Base-by-base conservation (phyloP, 2,888 invertebrate species). In the Aphrophora alni region DNA sequence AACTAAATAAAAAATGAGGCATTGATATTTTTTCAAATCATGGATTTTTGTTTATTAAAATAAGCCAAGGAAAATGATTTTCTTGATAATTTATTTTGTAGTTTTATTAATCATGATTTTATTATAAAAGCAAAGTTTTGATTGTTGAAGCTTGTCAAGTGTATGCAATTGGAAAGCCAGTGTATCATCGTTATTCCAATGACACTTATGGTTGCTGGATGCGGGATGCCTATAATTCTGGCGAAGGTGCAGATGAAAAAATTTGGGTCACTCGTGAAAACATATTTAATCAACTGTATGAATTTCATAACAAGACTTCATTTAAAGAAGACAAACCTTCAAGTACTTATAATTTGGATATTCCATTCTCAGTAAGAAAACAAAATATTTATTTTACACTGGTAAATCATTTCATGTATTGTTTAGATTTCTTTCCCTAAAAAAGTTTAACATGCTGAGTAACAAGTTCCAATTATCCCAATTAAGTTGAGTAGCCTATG, bases 151-250 rank as follows among this genome's bases (percentile, higher is more conserved):
- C 95, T 88, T 97, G 97, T 86, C 92, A 95, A 82, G 90, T 98
- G 17, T 96, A 96, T 86, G 96, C 95, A 0, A 95, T 98, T 74
- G 98, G 98, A 0, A 98, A 97, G 86, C 97, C 98, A 0, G 95
- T 98, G 0, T 97, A 95, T 87, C 94, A 96, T 87, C 93, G 95
- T 38, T 93, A 91, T 83, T 94, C 95, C 82, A 94, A 95, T 82
- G 93, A 93, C 85, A 89, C 91, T 24, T 95, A 93, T 97, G 98
- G 84, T 4, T 84, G 84, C 77, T 86, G 86, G 86, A 86, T 86
- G 86, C 81, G 85, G 79, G 98, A 98, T 87, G 91, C 95, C 0
- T 86, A 87, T 59, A 90, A 91, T 0, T 87, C 88, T n/a, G 88
- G 87, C 8, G 90, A 90, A 21, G 86, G 87, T 14, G 88, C 91